Conservation (phyloP, 2,113 vertebrate species). For the Cynoglossus semilaevis region DNA sequence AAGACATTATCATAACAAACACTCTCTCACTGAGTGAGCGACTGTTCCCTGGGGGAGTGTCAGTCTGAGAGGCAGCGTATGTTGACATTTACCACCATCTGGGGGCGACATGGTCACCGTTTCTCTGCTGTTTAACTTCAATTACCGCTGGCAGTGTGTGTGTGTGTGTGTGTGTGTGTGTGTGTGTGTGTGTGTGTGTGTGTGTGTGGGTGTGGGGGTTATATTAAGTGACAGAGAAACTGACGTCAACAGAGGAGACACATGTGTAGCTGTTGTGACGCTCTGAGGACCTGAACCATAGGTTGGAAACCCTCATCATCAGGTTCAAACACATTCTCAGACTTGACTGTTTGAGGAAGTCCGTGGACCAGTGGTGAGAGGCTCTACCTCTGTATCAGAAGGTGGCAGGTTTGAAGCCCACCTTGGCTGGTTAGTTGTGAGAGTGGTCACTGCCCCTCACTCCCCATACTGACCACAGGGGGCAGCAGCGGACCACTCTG, state of each 20-base stretch:
- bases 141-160: conserved; percentile 49
- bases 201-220: background rate
- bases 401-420: too few species aligned
- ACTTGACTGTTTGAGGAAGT: conserved; percentile 42
- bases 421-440: too few species aligned
- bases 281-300: conserved; percentile 59
- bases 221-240: conserved; percentile 46
- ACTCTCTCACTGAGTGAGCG: conserved; percentile 31
- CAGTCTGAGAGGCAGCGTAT: conserved; percentile 71
- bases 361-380: too few species aligned
- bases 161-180: too few species aligned
- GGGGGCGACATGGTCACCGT: conserved; percentile 60
- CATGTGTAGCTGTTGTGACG: conserved; percentile 5
- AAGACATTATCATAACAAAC: conserved; percentile 69
- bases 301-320: too few species aligned
- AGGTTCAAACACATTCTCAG: conserved; percentile 51
- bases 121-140: conserved; percentile 73
- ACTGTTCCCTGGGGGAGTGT: conserved; percentile 68
- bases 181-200: background rate
- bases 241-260: conserved; percentile 40
- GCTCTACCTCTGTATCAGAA: too few species aligned
- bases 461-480: too few species aligned
- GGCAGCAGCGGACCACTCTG: too few species aligned
- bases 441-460: too few species aligned
- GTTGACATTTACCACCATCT: conserved; percentile 76